Base-by-base conservation (phyloP, 2,888 invertebrate genomes). In the Micoletzkya japonica region DNA sequence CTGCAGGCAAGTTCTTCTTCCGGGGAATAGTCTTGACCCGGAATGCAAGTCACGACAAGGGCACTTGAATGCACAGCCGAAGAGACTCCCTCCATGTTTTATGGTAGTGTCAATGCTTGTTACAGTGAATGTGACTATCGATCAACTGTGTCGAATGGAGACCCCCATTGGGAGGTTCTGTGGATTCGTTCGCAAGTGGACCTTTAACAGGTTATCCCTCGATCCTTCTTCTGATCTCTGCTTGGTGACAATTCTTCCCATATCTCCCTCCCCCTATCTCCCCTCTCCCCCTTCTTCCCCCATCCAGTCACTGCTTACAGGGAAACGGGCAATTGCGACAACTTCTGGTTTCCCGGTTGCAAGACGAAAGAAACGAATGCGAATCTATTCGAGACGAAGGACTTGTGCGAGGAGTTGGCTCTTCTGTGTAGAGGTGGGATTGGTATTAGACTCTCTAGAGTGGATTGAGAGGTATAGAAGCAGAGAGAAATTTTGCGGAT, bases 291-390 rank as follows among this genome's bases (percentile, higher is more conserved):
- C 10, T 39, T 24, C 37, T 28, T 39, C 34, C 32, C 57, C 32
- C 57, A 24, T 58, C 36, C 17, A 34, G 32, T 34, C 56, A 32
- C 34, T 36, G 57, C 34, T 10, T 56, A 4, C 50, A 57, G 68
- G 54, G 84, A 83, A 37, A 84, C 82, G 3, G 70, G 77, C n/a
- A 74, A 76, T 72, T 84, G 84, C 66, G 84, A 84, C 61, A 78
- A 83, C 68, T 83, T 82, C 67, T 81, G 81, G 81, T 82, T 82
- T 68, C 82, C 83, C 24, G 81, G 83, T 20, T 84, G 84, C 71
- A 68, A 74, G 24, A 84, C 82, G 1, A 75, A 73, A 10, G 78
- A 80, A 17, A 84, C 84, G 24, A 84, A 85, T 70, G 78, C 80
- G 20, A 84, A 84, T 71, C 72, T 84, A 1, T 84, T 84, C 72